phyloP scores from a whole-genome alignment of 64 coral and sea anemone genomes.

The Acropora yongei region DNA sequence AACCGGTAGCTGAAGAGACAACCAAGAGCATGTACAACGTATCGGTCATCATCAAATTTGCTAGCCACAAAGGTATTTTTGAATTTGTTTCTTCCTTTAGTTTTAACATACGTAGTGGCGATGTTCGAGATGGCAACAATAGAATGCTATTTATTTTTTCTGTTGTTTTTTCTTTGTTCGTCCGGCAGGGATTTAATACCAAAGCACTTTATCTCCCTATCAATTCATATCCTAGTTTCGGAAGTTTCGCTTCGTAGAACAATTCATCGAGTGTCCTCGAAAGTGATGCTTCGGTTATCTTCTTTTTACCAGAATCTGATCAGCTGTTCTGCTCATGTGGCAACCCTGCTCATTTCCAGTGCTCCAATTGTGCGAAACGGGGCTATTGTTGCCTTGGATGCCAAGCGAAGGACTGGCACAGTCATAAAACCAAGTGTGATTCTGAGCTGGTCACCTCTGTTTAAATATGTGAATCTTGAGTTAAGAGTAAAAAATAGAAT shows the following conservation, averaged over 20 bases:
- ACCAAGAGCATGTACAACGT: constrained; percentile 43
- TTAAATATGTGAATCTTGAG: background rate
- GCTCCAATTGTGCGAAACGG: constrained; percentile 50
- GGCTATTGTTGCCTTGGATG: constrained; percentile 79
- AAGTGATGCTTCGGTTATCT: background rate
- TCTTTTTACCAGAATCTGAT: background rate
- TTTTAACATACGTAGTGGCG: too few relatives aligned
- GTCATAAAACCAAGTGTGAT: constrained; percentile 59
- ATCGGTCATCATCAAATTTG: constrained; percentile 67
- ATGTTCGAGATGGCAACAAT: too few relatives aligned
- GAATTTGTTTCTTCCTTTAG: background rate
- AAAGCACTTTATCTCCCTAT: too few relatives aligned
- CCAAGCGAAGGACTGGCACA: constrained; percentile 63
- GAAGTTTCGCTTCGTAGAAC: background rate
- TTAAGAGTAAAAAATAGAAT: background rate
- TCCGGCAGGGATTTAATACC: too few relatives aligned
- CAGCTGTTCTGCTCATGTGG: constrained; percentile 69
- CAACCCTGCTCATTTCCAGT: constrained; percentile 57
- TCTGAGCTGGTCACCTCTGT: constrained; percentile 27
- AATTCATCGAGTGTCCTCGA: background rate
- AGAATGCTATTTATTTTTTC: too few relatives aligned
- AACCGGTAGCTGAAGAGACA: constrained; percentile 27
- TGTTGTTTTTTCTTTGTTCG: too few relatives aligned
- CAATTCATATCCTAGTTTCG: background rate
- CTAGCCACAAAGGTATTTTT: constrained; percentile 47